Evolutionary conservation across 2,113 vertebrate species (phyloP).

Genomic region (Paracanthobrama guichenoti): DNA sequence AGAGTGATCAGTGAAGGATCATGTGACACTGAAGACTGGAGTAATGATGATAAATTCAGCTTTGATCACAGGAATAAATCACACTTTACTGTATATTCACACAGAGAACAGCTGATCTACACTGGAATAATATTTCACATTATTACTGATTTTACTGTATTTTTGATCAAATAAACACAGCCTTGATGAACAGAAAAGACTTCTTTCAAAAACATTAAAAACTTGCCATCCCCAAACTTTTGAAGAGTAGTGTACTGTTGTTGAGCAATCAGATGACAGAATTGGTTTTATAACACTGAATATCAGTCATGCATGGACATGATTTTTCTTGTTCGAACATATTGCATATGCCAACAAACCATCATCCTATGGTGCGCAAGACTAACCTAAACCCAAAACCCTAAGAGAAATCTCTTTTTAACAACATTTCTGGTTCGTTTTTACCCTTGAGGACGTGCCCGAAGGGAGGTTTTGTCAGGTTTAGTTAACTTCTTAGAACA

Average conservation of each 20-base stretch:
- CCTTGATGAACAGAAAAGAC: neutral
- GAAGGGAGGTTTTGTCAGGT: neutral
- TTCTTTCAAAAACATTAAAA: neutral
- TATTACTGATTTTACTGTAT: neutral
- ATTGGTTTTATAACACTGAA: too few species aligned
- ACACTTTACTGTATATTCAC: neutral
- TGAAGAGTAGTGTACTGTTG: neutral
- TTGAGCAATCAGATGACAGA: neutral
- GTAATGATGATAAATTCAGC: neutral
- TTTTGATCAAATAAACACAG: neutral
- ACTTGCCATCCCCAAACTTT: neutral
- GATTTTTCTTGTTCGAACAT: too few species aligned
- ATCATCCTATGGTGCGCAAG: neutral
- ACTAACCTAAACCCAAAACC: neutral
- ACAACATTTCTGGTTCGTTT: neutral
- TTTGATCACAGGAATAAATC: neutral
- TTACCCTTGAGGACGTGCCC: neutral
- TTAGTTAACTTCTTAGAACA: neutral
- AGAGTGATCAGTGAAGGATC: neutral
- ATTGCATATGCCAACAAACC: too few species aligned
- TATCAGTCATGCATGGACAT: neutral
- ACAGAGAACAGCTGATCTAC: neutral
- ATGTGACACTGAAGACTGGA: constrained; percentile 4
- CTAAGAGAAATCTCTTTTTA: neutral
- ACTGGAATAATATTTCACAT: neutral